Conservation (phyloP, 2,797 vertebrate genomes). For the Lacerta bilineata region DNA sequence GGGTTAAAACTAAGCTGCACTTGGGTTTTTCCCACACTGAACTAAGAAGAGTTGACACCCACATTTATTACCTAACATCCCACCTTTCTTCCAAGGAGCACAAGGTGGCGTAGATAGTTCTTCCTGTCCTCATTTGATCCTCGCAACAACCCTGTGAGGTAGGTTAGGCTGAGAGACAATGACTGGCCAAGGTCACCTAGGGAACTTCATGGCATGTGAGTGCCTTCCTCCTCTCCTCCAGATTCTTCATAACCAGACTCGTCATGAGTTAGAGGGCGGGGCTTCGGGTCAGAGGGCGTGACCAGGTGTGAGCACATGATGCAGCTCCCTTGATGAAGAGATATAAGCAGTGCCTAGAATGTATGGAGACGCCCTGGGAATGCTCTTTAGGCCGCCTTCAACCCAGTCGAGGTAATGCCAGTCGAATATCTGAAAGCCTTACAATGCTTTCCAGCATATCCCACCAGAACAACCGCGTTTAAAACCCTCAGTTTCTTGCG, state of each 20-base stretch:
- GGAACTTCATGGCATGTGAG: not conserved
- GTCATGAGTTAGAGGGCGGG: not conserved
- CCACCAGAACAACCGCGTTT: not conserved
- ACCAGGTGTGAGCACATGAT: not conserved
- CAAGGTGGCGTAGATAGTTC: too few relatives aligned
- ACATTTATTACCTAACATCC: too few relatives aligned
- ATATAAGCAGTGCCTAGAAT: not conserved
- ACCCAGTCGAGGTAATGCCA: not conserved
- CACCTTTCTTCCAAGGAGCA: too few relatives aligned
- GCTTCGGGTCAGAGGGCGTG: not conserved
- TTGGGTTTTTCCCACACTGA: not conserved
- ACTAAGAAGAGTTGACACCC: not conserved
- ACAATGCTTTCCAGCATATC: not conserved
- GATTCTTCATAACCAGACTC: not conserved
- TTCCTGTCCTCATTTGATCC: too few relatives aligned
- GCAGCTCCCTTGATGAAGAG: not conserved
- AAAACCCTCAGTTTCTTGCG: not conserved
- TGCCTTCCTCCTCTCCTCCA: not conserved
- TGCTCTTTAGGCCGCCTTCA: not conserved
- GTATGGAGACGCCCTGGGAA: too few relatives aligned
- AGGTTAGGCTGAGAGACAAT: too few relatives aligned
- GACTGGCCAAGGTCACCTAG: too few relatives aligned
- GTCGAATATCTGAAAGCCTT: not conserved
- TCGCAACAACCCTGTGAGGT: too few relatives aligned
- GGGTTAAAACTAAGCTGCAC: not conserved